A percentile compares a stretch with the other conserved stretches of the same genome.
phyloP scores from a whole-genome alignment of 2,797 vertebrate genomes.

The Pseudochirops cupreus region DNA sequence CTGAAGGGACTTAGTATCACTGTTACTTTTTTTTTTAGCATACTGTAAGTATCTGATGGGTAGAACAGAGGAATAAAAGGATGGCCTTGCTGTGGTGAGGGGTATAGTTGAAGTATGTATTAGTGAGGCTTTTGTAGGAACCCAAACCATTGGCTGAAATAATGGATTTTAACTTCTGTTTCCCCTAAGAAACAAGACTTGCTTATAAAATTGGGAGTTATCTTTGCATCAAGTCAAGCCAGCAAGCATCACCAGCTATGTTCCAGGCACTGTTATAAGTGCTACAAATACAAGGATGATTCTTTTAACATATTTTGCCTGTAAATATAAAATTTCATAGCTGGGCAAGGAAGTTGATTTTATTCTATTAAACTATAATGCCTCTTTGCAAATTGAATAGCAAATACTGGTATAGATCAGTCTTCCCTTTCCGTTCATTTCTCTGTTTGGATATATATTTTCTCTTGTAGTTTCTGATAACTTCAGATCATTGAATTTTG shows the following conservation, averaged over 20 bases:
- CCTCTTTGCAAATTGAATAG: too few species aligned
- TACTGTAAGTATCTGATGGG: neutral
- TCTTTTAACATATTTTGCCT: too few species aligned
- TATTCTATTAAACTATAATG: too few species aligned
- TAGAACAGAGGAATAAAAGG: neutral
- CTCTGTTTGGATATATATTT: neutral
- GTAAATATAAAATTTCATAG: too few species aligned
- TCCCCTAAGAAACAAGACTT: neutral
- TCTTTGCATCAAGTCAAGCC: neutral
- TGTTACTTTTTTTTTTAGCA: neutral
- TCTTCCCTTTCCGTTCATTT: too few species aligned
- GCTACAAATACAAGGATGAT: neutral
- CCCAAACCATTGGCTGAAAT: neutral
- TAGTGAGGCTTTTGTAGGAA: neutral
- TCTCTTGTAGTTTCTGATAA: neutral
- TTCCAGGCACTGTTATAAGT: neutral
- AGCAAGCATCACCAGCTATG: neutral
- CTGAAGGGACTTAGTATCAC: neutral
- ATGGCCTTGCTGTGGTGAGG: neutral
- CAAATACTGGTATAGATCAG: too few species aligned
- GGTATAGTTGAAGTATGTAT: neutral
- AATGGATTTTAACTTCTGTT: neutral
- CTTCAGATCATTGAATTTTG: neutral
- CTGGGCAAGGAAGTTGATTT: too few species aligned
- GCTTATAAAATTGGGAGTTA: neutral